Conservation (phyloP, 2,888 invertebrate species). For the Bellardia pandia region DNA sequence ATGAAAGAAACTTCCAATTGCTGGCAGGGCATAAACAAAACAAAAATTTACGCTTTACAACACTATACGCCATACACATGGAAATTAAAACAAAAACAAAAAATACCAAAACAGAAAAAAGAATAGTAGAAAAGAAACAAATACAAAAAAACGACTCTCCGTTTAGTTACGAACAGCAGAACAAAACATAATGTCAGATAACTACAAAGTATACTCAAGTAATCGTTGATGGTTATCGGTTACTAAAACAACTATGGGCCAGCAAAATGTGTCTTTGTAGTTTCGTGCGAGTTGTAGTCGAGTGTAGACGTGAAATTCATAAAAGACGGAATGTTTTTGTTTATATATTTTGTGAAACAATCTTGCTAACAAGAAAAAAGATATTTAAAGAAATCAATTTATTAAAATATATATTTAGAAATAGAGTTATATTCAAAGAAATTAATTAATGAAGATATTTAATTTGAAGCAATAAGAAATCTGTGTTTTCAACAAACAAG, state of each 20-base stretch:
- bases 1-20: no score
- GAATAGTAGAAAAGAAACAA: background rate
- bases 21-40: no score
- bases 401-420: background rate
- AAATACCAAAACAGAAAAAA: constrained; percentile 42
- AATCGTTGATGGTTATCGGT: constrained; percentile 57
- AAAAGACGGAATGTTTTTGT: constrained; percentile 8
- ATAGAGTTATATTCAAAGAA: background rate
- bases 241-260: constrained; percentile 30
- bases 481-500: background rate
- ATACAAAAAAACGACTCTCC: constrained; percentile 9
- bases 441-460: background rate
- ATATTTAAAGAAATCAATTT: background rate
- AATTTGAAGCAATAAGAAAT: background rate
- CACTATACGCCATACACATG: constrained; percentile 20
- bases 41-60: constrained; percentile 28
- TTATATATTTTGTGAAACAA: background rate
- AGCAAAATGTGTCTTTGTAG: constrained; percentile 59
- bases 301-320: constrained; percentile 43
- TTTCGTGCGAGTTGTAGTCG: constrained; percentile 67
- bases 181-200: constrained; percentile 31
- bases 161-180: background rate
- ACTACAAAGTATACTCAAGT: constrained; percentile 21
- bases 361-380: background rate
- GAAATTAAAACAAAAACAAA: constrained; percentile 51